These are phyloP conservation scores for Rapana venosa DNA, from an alignment of 2,888 invertebrate species.

Conservation along the genomic window DNA sequence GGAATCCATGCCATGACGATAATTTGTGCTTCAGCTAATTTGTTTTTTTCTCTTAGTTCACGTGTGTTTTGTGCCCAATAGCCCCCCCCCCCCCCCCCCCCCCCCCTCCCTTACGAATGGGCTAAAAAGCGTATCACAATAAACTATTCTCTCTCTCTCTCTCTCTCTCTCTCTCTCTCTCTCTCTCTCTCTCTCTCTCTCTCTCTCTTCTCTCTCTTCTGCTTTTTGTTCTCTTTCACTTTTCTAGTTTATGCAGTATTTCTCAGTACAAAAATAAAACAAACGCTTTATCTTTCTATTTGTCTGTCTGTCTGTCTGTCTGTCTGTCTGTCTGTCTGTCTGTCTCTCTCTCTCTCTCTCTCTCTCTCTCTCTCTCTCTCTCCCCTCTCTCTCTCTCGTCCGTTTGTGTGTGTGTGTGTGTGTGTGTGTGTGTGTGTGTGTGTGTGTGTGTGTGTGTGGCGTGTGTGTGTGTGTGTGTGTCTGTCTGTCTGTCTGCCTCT, in stretches of 20 bases:
- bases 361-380: slow-evolving; percentile 34
- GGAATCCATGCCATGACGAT: no score
- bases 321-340: slow-evolving; percentile 32
- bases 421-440: neutral
- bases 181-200: neutral
- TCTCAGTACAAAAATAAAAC: no score
- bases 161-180: slow-evolving; percentile 8
- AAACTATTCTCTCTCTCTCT: no score
- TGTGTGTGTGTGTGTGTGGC: neutral
- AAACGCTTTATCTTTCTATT: no score
- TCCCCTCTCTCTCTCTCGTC: neutral
- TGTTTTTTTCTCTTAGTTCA: neutral
- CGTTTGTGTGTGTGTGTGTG: neutral
- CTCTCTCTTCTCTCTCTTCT: no score
- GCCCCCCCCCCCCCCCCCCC: neutral
- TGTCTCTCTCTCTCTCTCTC: slow-evolving; percentile 37
- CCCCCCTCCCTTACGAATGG: no score
- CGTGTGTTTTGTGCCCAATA: neutral
- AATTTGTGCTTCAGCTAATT: neutral
- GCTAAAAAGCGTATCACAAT: no score
- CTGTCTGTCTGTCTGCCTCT: slow-evolving; percentile 21
- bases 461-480: no score
- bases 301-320: no score
- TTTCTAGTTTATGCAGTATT: no score
- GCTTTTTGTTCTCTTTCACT: neutral